A percentile compares a stretch with the other conserved stretches of the same genome.
phyloP scores from a whole-genome alignment of 2,888 invertebrate genomes.

The Pegoplata infirma region DNA sequence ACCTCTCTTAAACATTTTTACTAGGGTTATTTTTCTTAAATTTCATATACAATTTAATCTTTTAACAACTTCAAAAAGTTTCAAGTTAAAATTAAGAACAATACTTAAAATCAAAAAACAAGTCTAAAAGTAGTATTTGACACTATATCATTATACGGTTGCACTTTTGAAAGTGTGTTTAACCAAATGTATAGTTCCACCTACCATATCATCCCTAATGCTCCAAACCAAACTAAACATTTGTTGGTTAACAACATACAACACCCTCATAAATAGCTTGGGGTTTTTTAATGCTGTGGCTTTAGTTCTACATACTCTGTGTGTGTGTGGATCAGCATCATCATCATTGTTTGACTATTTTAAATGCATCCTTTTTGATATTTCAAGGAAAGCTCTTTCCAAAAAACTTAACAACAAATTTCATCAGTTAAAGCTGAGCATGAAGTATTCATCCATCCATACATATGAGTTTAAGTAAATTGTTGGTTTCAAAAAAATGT shows the following conservation, averaged over 20 bases:
- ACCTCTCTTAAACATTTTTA: too few relatives aligned
- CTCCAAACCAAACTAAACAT: conserved; percentile 20
- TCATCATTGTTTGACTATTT: conserved; percentile 57
- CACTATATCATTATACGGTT: conserved; percentile 77
- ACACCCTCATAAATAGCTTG: conserved; percentile 60
- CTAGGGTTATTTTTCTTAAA: too few relatives aligned
- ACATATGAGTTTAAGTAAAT: neutral
- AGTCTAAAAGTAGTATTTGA: conserved; percentile 63
- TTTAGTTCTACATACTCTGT: too few relatives aligned
- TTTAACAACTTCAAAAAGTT: too few relatives aligned
- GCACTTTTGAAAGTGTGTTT: conserved; percentile 73
- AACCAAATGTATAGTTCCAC: conserved; percentile 52
- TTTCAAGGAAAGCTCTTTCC: neutral
- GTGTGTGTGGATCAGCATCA: neutral
- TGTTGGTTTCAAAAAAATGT: conserved; percentile 3
- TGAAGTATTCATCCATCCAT: too few relatives aligned
- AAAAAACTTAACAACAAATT: too few relatives aligned
- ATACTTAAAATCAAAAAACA: neutral
- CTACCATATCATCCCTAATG: conserved; percentile 41
- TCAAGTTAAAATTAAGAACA: too few relatives aligned
- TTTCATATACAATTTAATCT: conserved; percentile 27
- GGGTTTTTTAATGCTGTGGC: conserved; percentile 41
- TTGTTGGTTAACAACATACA: conserved; percentile 47
- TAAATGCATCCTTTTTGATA: conserved; percentile 52
- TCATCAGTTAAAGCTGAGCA: too few relatives aligned